These are phyloP conservation scores for Augochlorella aurata DNA, from an alignment of 2,888 invertebrate species.

Conservation along the genomic window DNA sequence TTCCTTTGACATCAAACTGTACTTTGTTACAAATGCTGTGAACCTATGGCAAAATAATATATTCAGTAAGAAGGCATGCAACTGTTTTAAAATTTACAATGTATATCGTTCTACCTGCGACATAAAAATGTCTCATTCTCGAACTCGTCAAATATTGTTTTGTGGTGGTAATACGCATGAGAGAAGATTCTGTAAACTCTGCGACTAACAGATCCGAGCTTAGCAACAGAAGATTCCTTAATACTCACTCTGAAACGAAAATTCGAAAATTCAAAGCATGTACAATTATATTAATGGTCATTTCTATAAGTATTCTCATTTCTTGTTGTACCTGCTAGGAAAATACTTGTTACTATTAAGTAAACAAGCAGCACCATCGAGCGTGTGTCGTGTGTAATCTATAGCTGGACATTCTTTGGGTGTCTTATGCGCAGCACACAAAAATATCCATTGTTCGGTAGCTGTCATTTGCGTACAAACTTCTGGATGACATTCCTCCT, in stretches of 20 bases:
- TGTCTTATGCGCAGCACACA: slow-evolving; percentile 99
- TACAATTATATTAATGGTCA: background rate
- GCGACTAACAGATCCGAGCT: slow-evolving; percentile 98
- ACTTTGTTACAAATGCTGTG: slow-evolving; percentile 98
- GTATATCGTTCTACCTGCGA: slow-evolving; percentile 83
- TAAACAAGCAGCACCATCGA: slow-evolving; percentile 99
- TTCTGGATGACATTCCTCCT: slow-evolving; percentile 97
- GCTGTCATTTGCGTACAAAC: slow-evolving; percentile 99
- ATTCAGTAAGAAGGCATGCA: background rate
- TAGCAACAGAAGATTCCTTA: slow-evolving; percentile 99
- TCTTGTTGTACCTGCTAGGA: slow-evolving; percentile 92
- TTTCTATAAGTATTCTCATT: background rate
- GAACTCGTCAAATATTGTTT: slow-evolving; percentile 98
- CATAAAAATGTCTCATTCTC: slow-evolving; percentile 98
- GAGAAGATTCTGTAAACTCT: slow-evolving; percentile 99
- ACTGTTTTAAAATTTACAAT: background rate
- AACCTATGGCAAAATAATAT: slow-evolving; percentile 84
- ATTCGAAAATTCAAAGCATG: slow-evolving; percentile 12
- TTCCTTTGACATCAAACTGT: slow-evolving; percentile 98
- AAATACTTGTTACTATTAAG: slow-evolving; percentile 99
- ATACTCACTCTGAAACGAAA: slow-evolving; percentile 93
- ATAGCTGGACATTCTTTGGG: slow-evolving; percentile 99
- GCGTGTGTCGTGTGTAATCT: slow-evolving; percentile 98
- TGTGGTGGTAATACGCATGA: slow-evolving; percentile 99
- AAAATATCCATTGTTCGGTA: slow-evolving; percentile 99